These are phyloP conservation scores for Pemphigus obesinymphae DNA, from an alignment of 1,140 invertebrate genomes.

Conservation along the genomic window DNA sequence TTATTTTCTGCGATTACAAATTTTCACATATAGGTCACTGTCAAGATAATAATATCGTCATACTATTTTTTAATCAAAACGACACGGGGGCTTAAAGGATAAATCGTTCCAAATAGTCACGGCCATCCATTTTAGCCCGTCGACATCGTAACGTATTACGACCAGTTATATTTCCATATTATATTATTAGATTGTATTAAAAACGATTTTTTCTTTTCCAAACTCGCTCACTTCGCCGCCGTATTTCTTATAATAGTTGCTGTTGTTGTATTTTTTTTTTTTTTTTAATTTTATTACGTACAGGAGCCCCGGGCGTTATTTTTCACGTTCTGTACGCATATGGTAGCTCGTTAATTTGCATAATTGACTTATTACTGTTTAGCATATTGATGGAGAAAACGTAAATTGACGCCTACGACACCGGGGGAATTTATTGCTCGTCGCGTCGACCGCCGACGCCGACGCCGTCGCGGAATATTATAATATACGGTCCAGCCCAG, in stretches of 20 bases:
- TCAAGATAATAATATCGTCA: no score
- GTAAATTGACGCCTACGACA: constrained; percentile 39
- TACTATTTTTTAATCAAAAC: no score
- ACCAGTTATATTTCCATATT: background rate
- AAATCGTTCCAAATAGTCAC: background rate
- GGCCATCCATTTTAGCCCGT: background rate
- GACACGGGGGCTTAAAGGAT: no score
- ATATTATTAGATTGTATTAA: background rate
- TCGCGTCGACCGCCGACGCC: background rate
- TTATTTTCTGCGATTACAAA: no score
- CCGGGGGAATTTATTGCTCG: constrained; percentile 10
- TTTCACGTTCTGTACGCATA: constrained; percentile 8
- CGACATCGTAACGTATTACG: background rate
- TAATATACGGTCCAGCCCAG: constrained; percentile 15
- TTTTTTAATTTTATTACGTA: constrained; percentile 17
- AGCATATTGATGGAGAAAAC: constrained; percentile 39
- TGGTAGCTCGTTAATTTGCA: constrained; percentile 41
- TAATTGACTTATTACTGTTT: constrained; percentile 41
- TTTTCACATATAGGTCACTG: no score
- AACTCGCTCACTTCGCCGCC: background rate
- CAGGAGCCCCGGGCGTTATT: constrained; percentile 19
- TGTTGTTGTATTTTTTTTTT: background rate
- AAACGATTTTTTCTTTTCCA: no score
- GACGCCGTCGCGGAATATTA: background rate
- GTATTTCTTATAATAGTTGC: no score